Base-by-base conservation (phyloP, 2,888 invertebrate species). In the Nomada flava region DNA sequence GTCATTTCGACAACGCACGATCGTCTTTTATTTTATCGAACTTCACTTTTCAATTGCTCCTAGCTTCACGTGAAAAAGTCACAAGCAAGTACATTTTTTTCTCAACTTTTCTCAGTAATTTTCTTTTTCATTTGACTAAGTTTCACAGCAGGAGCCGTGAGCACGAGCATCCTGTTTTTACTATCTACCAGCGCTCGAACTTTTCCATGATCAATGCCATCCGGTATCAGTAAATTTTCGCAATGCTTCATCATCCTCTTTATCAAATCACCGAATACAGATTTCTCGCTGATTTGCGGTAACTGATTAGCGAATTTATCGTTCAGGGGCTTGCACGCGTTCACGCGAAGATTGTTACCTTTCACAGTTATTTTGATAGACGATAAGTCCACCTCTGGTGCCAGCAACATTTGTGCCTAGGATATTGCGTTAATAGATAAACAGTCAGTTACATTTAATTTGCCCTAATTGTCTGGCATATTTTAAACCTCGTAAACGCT, bases 301-400 rank as follows among this genome's bases (percentile, higher is more conserved):
- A 89, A 64, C 23, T 82, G 77, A 20, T 71, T 82, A 0, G 59
- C 74, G 4, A 88, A 64, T n/a, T 83, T 72, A 4, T 89, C 85
- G n/a, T 78, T 83, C 57, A 84, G 29, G 1, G 87, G 82, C 29
- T 85, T 84, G 65, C 68, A 79, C n/a, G 88, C 83, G 26, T 79
- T 80, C 15, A 90, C 86, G 26, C 90, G 88, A 26, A 90, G 89
- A 70, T 90, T 90, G 47, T 78, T 86, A 4, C 86, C 87, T 63
- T 90, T 90, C n/a, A 90, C 88, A 11, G 90, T 90, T 77, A 90
- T 90, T 68, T 89, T 90, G n/a, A 89, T 79, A 5, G 90, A 84
- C 1, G 90, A 89, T 73, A 90, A 70, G 10, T 90, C 90, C n/a
- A 89, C 84, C 62, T 89, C 88, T 4, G 89, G 89, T 1, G 89